Conservation (phyloP, 2,113 vertebrate genomes). For the Mustela lutreola region DNA sequence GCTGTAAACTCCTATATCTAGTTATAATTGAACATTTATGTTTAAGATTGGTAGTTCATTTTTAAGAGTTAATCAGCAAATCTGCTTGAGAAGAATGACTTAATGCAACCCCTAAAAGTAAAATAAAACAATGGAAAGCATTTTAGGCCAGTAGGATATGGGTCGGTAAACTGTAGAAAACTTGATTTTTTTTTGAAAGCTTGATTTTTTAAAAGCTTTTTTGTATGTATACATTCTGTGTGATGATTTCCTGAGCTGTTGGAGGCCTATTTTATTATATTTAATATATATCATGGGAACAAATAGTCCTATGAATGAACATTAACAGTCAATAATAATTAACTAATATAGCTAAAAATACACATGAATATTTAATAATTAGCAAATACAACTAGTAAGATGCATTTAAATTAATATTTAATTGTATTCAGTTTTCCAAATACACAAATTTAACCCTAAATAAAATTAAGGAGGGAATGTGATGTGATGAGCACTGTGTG, state of each 20-base stretch:
- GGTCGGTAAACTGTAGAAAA: slow-evolving; percentile 3
- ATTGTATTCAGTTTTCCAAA: slow-evolving; percentile 37
- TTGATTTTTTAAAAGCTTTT: background rate
- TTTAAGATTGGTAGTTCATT: slow-evolving; percentile 1
- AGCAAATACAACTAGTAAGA: background rate
- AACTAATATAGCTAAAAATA: slow-evolving; percentile 1
- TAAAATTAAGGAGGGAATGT: background rate
- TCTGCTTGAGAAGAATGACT: slow-evolving; percentile 29
- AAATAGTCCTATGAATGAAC: background rate
- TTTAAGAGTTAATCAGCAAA: slow-evolving; percentile 44
- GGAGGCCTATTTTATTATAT: slow-evolving; percentile 13
- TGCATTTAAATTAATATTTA: slow-evolving; percentile 52
- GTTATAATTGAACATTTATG: slow-evolving; percentile 11
- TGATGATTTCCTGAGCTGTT: slow-evolving; percentile 12
- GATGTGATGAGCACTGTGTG: background rate
- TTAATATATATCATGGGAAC: slow-evolving; percentile 28
- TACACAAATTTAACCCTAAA: background rate
- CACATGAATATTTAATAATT: slow-evolving; percentile 17
- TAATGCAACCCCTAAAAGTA: background rate
- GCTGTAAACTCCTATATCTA: background rate
- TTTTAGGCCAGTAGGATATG: background rate
- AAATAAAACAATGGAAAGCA: background rate
- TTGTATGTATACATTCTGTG: background rate
- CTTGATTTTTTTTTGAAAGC: background rate
- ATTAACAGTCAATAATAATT: slow-evolving; percentile 25